These are phyloP conservation scores for Anadara kagoshimensis DNA, from an alignment of 1,140 invertebrate genomes.

Conservation along the genomic window DNA sequence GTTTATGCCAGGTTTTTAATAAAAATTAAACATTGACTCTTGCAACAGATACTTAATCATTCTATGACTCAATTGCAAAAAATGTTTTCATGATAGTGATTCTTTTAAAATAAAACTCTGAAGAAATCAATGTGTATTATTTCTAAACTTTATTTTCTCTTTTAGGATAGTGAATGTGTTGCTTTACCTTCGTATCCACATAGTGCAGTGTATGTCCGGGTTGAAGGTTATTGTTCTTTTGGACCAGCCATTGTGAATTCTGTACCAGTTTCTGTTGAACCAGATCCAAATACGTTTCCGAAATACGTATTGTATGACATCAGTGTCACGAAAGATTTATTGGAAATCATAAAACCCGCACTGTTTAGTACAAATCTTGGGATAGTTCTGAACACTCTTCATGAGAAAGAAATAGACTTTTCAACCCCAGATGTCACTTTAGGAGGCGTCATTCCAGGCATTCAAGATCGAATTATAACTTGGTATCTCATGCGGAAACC, in stretches of 20 bases:
- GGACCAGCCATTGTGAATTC: neutral
- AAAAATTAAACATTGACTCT: too few species aligned
- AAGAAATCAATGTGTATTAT: too few species aligned
- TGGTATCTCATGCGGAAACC: constrained; percentile 36
- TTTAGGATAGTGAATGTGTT: neutral
- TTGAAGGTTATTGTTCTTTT: neutral
- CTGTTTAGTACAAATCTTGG: constrained; percentile 9
- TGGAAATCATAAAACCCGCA: neutral
- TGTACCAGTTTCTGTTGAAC: neutral
- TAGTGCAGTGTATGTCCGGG: neutral
- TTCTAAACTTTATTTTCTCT: too few species aligned
- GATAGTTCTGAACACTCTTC: neutral
- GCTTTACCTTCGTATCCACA: neutral
- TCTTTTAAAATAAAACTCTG: too few species aligned
- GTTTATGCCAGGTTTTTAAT: too few species aligned
- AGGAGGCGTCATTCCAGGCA: neutral
- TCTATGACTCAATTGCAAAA: too few species aligned
- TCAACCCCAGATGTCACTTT: neutral
- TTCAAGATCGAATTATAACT: neutral
- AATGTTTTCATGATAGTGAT: too few species aligned
- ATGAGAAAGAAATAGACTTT: constrained; percentile 15
- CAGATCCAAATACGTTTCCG: constrained; percentile 10
- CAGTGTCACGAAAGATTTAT: neutral
- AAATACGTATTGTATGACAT: constrained; percentile 19
- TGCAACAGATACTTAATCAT: too few species aligned